A percentile compares a stretch with the other conserved stretches of the same genome.
Conservation (phyloP, 2,797 vertebrate genomes). For the Silurus aristotelis region DNA sequence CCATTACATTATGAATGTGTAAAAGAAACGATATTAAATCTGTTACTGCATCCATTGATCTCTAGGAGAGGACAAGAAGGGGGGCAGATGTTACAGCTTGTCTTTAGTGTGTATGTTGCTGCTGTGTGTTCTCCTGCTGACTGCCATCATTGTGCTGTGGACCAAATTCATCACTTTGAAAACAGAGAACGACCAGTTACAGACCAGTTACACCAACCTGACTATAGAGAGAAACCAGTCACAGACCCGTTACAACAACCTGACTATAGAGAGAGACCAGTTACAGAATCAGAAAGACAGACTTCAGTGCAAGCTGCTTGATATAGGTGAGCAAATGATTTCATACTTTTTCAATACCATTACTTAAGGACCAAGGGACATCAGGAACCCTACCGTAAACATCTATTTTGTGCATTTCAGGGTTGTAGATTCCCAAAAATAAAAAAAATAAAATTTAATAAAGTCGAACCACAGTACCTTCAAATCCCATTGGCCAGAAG, state of each 20-base stretch:
- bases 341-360: neutral
- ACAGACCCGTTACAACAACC: neutral
- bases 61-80: too few species aligned
- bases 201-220: neutral
- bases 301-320: neutral
- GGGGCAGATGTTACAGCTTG: neutral
- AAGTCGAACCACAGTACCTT: too few species aligned
- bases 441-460: too few species aligned
- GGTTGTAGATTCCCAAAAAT: too few species aligned
- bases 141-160: slow-evolving; percentile 1
- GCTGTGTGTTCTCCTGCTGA: neutral
- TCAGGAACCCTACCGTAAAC: too few species aligned
- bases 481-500: too few species aligned
- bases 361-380: too few species aligned
- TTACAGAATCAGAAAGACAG: neutral
- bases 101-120: neutral
- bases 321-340: neutral
- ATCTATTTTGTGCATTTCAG: neutral
- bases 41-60: neutral
- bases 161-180: neutral
- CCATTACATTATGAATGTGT: too few species aligned
- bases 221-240: too few species aligned
- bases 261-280: neutral
- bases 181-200: neutral
- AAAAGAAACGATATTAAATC: neutral